phyloP scores from a whole-genome alignment of 1,140 invertebrate species.

The fruit fly (Drosophila melanogaster) region Release_6_plus_ISO1_MT NT_033779.5:345501-346000 shows the following conservation, averaged over 20 bases:
- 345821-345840: neutral
- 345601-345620: slow-evolving; percentile 29
- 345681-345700: slow-evolving; percentile 44
- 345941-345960: slow-evolving; percentile 55
- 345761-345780: slow-evolving; percentile 33
- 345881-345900: slow-evolving; percentile 78
- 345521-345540: slow-evolving; percentile 68
- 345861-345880: slow-evolving; percentile 77
- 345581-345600: slow-evolving; percentile 11
- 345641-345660: neutral
- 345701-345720: slow-evolving; percentile 80
- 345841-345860: slow-evolving; percentile 36
- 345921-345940: slow-evolving; percentile 37
- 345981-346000: slow-evolving; percentile 75
- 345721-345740: slow-evolving; percentile 57
- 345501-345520: slow-evolving; percentile 46
- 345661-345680: slow-evolving; percentile 10
- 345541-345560: slow-evolving; percentile 50
- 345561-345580: slow-evolving; percentile 66
- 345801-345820: slow-evolving; percentile 38
- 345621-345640: slow-evolving; percentile 49
- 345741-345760: slow-evolving; percentile 43
- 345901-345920: slow-evolving; percentile 60
- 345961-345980: slow-evolving; percentile 44
- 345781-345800: slow-evolving; percentile 45